A percentile compares a stretch with the other conserved stretches of the same genome.
phyloP scores from a whole-genome alignment of 2,113 vertebrate genomes.

The Rhinopomastus cyanomelas region DNA sequence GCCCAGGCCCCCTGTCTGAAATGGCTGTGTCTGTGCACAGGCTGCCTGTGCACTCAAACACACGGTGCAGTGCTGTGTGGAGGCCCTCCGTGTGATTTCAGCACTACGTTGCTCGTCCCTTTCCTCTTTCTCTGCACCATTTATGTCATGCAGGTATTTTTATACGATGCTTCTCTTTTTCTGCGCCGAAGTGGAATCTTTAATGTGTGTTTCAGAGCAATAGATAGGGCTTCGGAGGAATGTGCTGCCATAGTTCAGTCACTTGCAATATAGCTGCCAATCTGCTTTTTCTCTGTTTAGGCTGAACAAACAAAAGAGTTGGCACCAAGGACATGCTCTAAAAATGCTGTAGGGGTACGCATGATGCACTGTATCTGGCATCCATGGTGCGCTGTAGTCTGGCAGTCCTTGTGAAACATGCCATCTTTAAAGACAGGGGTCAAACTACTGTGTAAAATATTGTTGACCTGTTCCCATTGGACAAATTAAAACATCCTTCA shows the following conservation, averaged over 20 bases:
- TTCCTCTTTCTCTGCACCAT: not conserved
- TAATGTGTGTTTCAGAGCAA: not conserved
- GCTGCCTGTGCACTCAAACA: not conserved
- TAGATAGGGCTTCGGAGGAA: not conserved
- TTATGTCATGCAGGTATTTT: not conserved
- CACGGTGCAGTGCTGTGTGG: not conserved
- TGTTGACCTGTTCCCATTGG: not conserved
- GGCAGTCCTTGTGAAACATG: not conserved
- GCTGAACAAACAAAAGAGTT: not conserved
- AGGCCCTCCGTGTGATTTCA: not conserved
- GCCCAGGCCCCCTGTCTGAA: not conserved
- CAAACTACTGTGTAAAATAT: not conserved
- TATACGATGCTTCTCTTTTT: not conserved
- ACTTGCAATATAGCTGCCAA: not conserved
- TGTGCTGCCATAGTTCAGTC: not conserved
- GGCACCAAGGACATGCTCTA: not conserved
- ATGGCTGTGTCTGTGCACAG: not conserved
- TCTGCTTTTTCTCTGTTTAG: not conserved
- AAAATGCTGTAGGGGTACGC: not conserved
- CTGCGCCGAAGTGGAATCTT: not conserved
- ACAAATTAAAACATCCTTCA: not conserved
- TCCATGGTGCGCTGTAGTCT: not conserved
- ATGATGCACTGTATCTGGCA: no score
- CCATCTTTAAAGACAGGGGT: not conserved
- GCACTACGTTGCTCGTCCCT: not conserved